Evolutionary conservation across 2,797 vertebrate species (phyloP), one percentile per base, ranked within the genome.

Genomic region (Paguma larvata): DNA sequence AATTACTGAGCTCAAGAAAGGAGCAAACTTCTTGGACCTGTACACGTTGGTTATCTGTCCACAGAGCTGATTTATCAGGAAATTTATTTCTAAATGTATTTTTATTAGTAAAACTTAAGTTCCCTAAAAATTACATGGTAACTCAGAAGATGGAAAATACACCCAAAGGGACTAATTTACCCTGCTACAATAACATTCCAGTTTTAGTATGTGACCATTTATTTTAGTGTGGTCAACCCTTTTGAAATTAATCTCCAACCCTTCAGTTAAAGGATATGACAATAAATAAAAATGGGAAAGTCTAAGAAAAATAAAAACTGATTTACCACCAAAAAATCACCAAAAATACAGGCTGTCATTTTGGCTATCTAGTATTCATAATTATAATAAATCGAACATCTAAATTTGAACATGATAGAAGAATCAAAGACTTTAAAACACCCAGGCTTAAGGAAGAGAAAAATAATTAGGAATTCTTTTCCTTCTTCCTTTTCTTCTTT

Each of bases 1-100:
- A 79, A 91, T 94, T 98, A 16, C 48, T 96, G 46, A 93, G 79
- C 91, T 98, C 90, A 98, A 97, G 88, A 68, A 91, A 84, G 62
- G 89, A 96, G 16, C 67, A 65, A 62, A 21, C 25, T 21, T 82
- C 15, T 27, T 48, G 27, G 3, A 72, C 32, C 83, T 87, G 6
- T 83, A 75, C 63, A 88, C 67, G 85, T 85, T 83, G n/a, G 63
- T 73, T 96, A 34, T 90, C 10, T 97, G 97, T 67, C 25, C 53
- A 88, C 9, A 23, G n/a, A 95, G 70, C 92, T 96, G 77, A 70
- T 94, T 97, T 56, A 98, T 95, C 89, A 96, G 80, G 51, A 97
- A 91, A 96, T 94, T 67, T 89, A 25, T 32, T 96, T 92, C 89
- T 95, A 92, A 87, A 68, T 15, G 91, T 93, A 95, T 95, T 93